Base-by-base conservation (phyloP, 2,888 invertebrate species). In the Julus scanicus region DNA sequence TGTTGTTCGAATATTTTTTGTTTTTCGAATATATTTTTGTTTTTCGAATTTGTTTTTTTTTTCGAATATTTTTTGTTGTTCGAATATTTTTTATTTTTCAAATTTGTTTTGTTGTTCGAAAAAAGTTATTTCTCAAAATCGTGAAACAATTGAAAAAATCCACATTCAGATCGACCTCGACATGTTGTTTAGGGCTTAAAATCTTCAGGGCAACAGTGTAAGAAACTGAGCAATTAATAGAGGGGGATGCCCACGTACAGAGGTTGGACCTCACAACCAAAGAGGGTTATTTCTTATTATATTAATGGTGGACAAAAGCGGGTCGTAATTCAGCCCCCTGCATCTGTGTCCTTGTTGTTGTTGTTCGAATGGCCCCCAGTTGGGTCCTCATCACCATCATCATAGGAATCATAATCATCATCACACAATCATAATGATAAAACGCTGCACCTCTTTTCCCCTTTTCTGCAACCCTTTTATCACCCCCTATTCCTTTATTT, bases 331-430 rank as follows among this genome's bases (percentile, higher is more conserved):
- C 71, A 29, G 29, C 71, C 71, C 71, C 71, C 71, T 29, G 71
- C 71, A 71, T 71, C 71, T 71, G 71, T 71, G 71, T 71, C 71
- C 71, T 71, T 71, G 71, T 71, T 71, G 71, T 71, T 71, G 71
- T 71, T 71, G 71, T 71, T 71, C 29, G 71, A 0, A 29, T 29
- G 71, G 71, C 29, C 71, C 71, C 71, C 71, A 71, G 20, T 71
- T 71, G 71, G 71, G 71, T 71, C 71, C 71, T 71, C 71, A 71
- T 71, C 71, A 29, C 71, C 71, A 71, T 71, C 71, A 71, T 71
- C 71, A n/a, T 29, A 9, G 71, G 29, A 29, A 29, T 71, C 71
- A 71, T 71, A 71, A 71, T 71, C 71, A 71, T 71, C 71, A 29
- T 71, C 71, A 71, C 20, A 71, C 71, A 71, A 71, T 71, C 71